phyloP scores from a whole-genome alignment of 1,140 invertebrate genomes.

The Druon quercuslanigerum region DNA sequence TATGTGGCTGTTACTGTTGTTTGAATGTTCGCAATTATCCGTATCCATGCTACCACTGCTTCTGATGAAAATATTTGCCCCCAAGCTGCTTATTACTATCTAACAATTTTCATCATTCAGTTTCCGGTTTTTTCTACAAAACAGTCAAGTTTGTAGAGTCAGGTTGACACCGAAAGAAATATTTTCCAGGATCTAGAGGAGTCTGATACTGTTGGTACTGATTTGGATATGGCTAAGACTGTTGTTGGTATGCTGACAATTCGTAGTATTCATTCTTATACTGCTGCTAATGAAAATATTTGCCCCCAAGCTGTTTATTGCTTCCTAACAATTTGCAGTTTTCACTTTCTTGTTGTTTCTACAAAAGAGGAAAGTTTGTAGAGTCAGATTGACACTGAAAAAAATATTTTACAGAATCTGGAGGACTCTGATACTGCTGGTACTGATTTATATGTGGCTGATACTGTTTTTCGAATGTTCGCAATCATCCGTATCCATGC shows the following conservation, averaged over 20 bases:
- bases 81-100: neutral
- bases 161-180: neutral
- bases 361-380: neutral
- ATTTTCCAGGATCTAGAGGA: neutral
- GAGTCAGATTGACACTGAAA: neutral
- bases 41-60: neutral
- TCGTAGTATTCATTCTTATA: neutral
- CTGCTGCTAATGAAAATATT: neutral
- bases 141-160: neutral
- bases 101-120: neutral
- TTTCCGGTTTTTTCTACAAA: neutral
- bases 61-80: neutral
- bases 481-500: too few relatives aligned
- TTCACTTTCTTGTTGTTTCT: neutral
- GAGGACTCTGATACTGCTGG: neutral
- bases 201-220: neutral
- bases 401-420: neutral
- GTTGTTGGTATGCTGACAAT: neutral
- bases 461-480: neutral
- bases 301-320: neutral
- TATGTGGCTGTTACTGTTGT: neutral
- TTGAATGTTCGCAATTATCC: neutral
- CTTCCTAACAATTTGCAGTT: neutral
- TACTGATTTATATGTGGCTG: neutral
- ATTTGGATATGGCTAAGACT: neutral